Evolutionary conservation across 2,113 vertebrate genomes (phyloP), one percentile per base, ranked within the genome.

Genomic region (Datnioides undecimradiatus): DNA sequence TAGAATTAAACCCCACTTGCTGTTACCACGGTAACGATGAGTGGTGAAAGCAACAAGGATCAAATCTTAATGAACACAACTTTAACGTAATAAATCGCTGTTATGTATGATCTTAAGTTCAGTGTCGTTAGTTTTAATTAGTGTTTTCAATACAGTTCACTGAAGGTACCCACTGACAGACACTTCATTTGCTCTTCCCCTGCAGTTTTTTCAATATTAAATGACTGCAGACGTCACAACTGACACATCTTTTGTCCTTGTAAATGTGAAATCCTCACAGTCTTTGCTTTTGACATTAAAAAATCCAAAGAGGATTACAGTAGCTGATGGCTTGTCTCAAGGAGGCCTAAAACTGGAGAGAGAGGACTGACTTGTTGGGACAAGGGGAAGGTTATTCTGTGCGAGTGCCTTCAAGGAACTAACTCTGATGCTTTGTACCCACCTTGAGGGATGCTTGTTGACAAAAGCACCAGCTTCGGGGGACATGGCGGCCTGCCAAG

Each of bases 391-490:
- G 77, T 84, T 69, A 31, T 69, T 79, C 29, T 76, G 16, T 59
- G n/a, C 31, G 46, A 14, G 27, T 69, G 36, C 14, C 70, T 60
- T 60, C 27, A 38, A 80, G 83, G 36, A 80, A 73, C 54, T 55
- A 38, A 46, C 27, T 65, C 33, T 48, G 34, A 77, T 54, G 36
- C 58, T 74, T 68, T 80, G 58, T 17, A 55, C 7, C 69, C 52
- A 73, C 82, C 72, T 82, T 73, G 69, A 83, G 55, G 41, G 65
- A 79, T 34, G 29, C 64, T 85, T 82, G 76, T 82, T 87, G 78
- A 88, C 71, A 82, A 75, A 87, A 54, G 67, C 78, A 74, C 60
- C 75, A 58, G 63, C 63, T 74, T 31, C 40, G 4, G 69, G 66
- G 60, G 68, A 82, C 40, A 23, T 77, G 66, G 75, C 63, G 1